Evolutionary conservation across 2,797 vertebrate species (phyloP).

Genomic region (Cetoscarus ocellatus): DNA sequence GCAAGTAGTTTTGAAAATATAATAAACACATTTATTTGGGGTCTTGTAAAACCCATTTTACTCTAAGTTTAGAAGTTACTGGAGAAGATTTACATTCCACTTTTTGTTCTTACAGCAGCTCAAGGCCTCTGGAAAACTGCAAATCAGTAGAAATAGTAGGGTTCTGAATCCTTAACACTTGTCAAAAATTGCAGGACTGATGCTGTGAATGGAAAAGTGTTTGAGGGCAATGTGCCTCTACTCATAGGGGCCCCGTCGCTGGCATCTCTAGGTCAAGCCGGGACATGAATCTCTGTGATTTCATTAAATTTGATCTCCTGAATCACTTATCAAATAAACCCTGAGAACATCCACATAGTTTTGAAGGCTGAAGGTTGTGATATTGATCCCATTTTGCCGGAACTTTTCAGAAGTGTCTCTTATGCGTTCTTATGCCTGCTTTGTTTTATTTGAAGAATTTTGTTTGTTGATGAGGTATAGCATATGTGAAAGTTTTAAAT

Average conservation of each 20-base stretch:
- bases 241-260: background rate
- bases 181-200: background rate
- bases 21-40: too few species aligned
- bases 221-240: background rate
- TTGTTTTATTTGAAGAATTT: background rate
- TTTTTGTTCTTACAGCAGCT: background rate
- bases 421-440: background rate
- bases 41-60: too few species aligned
- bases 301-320: conserved; percentile 34
- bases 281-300: conserved; percentile 9
- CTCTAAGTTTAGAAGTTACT: too few species aligned
- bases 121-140: background rate
- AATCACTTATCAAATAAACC: conserved; percentile 29
- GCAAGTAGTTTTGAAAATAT: too few species aligned
- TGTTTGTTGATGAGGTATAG: background rate
- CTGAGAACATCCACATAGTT: background rate
- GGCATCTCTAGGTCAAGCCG: conserved; percentile 32
- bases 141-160: background rate
- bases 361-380: conserved; percentile 28
- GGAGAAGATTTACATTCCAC: too few species aligned
- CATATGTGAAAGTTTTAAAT: background rate
- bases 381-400: conserved; percentile 7
- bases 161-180: background rate
- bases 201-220: conserved; percentile 15
- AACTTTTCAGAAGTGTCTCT: conserved; percentile 12